Base-by-base conservation (phyloP, 2,797 vertebrate species). In the Columba guinea region DNA sequence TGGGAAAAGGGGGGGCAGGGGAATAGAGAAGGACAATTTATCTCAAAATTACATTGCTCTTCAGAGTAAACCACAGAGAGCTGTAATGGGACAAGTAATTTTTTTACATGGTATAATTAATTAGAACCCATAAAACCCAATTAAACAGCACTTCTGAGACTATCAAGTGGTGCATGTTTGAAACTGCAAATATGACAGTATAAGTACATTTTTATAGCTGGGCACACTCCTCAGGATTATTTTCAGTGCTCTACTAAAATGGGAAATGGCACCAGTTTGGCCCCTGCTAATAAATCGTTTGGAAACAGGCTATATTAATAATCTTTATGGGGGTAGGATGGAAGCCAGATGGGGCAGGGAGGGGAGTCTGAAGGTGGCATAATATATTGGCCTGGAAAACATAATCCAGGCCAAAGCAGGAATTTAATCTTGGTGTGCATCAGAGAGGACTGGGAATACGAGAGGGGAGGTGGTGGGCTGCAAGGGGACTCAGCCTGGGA, bases 101-200 rank as follows among this genome's bases (percentile, higher is more conserved):
- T 96, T 96, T 96, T 97, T 83, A 96, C 84, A 74, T 90, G 78
- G 28, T 70, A 94, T 96, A 97, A 96, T 97, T 97, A 97, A 97
- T 97, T 96, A 97, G 94, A 95, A 95, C 87, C 95, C 96, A 96
- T 96, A 96, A 97, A 96, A 96, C 82, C 95, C 96, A 97, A 97
- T 97, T 97, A 97, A 97, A 97, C 94, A 95, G 95, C 93, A 97
- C 96, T 97, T 97, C 95, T 91, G 97, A 97, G 96, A 97, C 96
- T 96, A 97, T 97, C 97, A 97, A 96, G 93, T 89, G 95, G 93
- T 95, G 84, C 93, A 94, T 83, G 87, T 93, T 96, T 96, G 95
- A 97, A 95, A 95, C 96, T 94, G 95, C 80, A 92, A 94, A 96
- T 97, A 96, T 97, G 96, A 97, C 92, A 97, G 94, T 79, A 39